Percentiles rank a stretch among this genome's conserved stretches.
Conservation (phyloP, 2,888 invertebrate species). For the Maniola hyperantus region DNA sequence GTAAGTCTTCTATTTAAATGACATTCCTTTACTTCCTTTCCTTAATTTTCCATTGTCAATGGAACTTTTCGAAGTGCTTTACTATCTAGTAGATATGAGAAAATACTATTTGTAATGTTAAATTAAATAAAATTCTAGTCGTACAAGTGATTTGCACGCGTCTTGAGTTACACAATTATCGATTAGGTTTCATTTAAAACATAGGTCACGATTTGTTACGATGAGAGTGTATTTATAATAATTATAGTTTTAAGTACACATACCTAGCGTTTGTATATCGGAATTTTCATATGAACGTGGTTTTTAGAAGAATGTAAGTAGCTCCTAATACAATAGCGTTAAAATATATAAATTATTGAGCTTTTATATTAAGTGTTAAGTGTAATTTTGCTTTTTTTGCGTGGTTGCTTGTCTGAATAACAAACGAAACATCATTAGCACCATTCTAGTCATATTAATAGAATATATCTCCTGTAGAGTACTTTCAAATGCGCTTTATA, state of each 20-base stretch:
- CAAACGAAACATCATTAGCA: constrained; percentile 28
- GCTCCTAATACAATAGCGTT: constrained; percentile 55
- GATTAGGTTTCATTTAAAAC: constrained; percentile 35
- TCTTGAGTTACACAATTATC: constrained; percentile 42
- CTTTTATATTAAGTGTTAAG: constrained; percentile 50
- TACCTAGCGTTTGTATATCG: constrained; percentile 76
- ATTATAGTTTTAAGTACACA: constrained; percentile 58
- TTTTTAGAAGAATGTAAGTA: constrained; percentile 64
- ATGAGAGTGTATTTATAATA: constrained; percentile 72
- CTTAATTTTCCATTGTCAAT: constrained; percentile 57
- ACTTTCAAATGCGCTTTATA: constrained; percentile 58
- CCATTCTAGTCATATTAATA: constrained; percentile 39
- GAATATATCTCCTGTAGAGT: constrained; percentile 42
- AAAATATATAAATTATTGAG: constrained; percentile 45
- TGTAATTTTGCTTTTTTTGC: constrained; percentile 39
- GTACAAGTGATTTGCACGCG: constrained; percentile 76
- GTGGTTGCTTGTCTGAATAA: constrained; percentile 33
- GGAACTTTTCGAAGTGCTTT: constrained; percentile 82
- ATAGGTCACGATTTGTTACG: constrained; percentile 70
- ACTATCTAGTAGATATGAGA: constrained; percentile 79
- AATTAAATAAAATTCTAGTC: constrained; percentile 67
- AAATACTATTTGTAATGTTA: constrained; percentile 77
- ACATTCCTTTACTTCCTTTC: constrained; percentile 15
- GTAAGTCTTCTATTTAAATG: constrained; percentile 19
- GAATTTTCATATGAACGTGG: constrained; percentile 69